Evolutionary conservation across 2,113 vertebrate species (phyloP), one percentile per base, ranked within the genome.

Genomic region (Capreolus pygargus): DNA sequence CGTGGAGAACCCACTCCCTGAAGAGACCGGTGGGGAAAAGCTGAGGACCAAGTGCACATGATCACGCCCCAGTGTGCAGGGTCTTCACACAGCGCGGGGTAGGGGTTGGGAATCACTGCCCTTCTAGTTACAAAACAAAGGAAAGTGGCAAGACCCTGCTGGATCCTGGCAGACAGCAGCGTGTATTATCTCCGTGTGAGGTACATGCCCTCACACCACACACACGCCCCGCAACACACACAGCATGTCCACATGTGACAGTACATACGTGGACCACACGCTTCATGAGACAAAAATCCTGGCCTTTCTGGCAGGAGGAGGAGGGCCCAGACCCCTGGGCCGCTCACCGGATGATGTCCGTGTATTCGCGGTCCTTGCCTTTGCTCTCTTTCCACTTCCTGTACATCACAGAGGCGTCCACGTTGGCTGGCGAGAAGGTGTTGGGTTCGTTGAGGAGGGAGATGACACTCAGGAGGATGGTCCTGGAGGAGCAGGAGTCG

Each of bases 321-420:
- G 47, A 54, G 33, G 33, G 52, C 81, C 81, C 50, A 21, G 50
- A 7, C 52, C 81, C 82, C 23, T 9, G 52, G 52, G 50, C 52
- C 4, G 21, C 81, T 85, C 96, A 99, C 99, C 99, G 99, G 99
- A 99, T 99, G 98, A 99, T 99, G 97, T 99, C 99, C 0, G 99
- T 99, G 98, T 99, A 99, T 97, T 99, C 99, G 70, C 99, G 98
- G 98, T 99, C 99, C 98, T 99, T 99, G 93, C 99, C 99, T 98
- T 99, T 99, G 98, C 99, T 99, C 97, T 99, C 99, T 92, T 99
- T 99, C 99, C 99, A 99, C 96, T 99, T 99, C 95, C 99, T 99
- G 98, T 99, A 99, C 99, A 99, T 99, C 97, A 99, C 99, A 0
- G 99, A 99, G 2, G 99, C 99, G 0, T 99, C 99, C 86, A 99